Evolutionary conservation across 2,113 vertebrate genomes (phyloP), one percentile per base, ranked within the genome.

Genomic region (Lamprotornis superbus): DNA sequence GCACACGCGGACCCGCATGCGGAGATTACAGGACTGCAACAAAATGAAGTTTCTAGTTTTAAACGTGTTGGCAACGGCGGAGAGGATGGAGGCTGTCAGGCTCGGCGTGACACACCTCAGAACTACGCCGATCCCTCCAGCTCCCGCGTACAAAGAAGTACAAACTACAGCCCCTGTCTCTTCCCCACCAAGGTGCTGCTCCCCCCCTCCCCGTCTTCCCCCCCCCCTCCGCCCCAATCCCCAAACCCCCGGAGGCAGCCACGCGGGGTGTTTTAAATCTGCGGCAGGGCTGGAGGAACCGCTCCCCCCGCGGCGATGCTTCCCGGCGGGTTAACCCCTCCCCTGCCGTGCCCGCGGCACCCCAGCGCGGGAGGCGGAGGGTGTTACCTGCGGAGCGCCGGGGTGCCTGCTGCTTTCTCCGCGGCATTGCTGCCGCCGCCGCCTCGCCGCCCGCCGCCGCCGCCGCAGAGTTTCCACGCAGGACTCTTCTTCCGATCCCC

Each of bases 361-460:
- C 44, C 75, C 67, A 47, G 37, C 56, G 90, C 90, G 83, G 91
- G 90, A 83, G 91, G 87, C 81, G 92, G 57, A 78, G 87, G 94
- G 80, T 89, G 95, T 98, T 99, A 99, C 99, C 99, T 99, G 98
- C 98, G 97, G 98, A 99, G 97, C 99, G 98, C 98, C 98, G 97
- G 97, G 99, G 99, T 91, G 98, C 99, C 98, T 99, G 98, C 98
- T 99, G 99, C 98, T 47, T 47, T 47, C 46, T 47, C 46, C 46
- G 46, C 46, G 46, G 46, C 46, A 47, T 47, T 47, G 46, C 46
- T 47, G 46, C 46, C 46, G 46, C 46, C 46, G 46, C 46, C 46
- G 46, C 46, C 46, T 47, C 46, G 46, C 46, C 46, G 46, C 46
- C 39, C 39, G 39, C 39, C 39, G 39, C 46, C 46, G 46, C 46